A percentile compares a stretch with the other conserved stretches of the same genome.
Conservation (phyloP, 2,888 invertebrate genomes). For the Diaprepes abbreviatus region DNA sequence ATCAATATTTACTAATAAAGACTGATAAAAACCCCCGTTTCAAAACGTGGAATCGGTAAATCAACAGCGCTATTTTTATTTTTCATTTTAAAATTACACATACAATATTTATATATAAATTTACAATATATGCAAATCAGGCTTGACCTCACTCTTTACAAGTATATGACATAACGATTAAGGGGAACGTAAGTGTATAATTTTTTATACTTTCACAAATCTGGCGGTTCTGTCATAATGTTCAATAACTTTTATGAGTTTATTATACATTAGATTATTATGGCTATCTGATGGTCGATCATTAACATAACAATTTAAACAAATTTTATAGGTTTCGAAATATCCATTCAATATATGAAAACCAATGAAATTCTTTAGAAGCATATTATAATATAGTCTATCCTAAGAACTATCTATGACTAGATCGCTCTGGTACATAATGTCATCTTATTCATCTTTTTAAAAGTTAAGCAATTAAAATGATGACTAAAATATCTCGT, state of each 20-base stretch:
- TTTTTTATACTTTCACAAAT: conserved; percentile 40
- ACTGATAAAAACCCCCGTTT: neutral
- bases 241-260: conserved; percentile 27
- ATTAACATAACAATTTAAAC: conserved; percentile 3
- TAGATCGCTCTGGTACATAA: no score
- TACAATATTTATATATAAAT: neutral
- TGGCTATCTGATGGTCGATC: conserved; percentile 14
- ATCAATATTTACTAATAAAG: conserved; percentile 16
- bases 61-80: neutral
- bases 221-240: conserved; percentile 23
- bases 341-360: conserved; percentile 9
- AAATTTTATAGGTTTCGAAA: conserved; percentile 4
- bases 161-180: conserved; percentile 27
- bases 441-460: no score
- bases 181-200: conserved; percentile 16
- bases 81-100: neutral
- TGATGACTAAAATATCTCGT: no score
- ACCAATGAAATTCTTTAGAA: neutral
- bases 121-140: conserved; percentile 27
- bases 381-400: no score
- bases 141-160: conserved; percentile 26
- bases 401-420: no score
- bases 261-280: conserved; percentile 12
- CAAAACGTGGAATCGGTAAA: neutral
- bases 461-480: no score